Percentiles rank a stretch among this genome's conserved stretches.
phyloP scores from a whole-genome alignment of 2,888 invertebrate genomes.

The Spisula subtruncata region DNA sequence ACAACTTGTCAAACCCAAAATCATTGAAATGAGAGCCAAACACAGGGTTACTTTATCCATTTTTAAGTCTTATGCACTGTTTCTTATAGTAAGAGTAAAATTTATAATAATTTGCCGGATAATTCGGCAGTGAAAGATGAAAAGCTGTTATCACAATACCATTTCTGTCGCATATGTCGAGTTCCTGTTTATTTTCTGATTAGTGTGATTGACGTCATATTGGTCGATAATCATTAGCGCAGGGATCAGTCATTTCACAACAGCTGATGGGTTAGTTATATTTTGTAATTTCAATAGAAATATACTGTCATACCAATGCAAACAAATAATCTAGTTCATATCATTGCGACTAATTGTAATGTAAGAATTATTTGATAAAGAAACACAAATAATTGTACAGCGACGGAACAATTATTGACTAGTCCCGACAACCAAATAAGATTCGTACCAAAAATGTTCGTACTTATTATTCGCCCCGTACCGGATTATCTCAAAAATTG shows the following conservation, averaged over 20 bases:
- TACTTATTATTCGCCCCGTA: background rate
- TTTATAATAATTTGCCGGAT: background rate
- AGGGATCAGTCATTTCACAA: conserved; percentile 9
- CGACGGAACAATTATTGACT: background rate
- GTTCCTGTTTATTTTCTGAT: background rate
- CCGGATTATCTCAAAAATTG: too few species aligned
- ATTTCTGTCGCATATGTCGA: conserved; percentile 19
- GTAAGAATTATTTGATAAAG: too few species aligned
- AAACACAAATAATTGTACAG: background rate
- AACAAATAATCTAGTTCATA: too few species aligned
- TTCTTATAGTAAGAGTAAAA: background rate
- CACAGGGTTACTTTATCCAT: background rate
- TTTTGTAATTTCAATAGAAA: background rate
- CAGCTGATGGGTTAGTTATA: background rate
- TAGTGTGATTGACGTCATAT: conserved; percentile 70
- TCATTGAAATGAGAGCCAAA: background rate
- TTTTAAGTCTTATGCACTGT: background rate
- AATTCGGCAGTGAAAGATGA: background rate
- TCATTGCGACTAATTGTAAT: too few species aligned
- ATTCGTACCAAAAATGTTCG: conserved; percentile 1
- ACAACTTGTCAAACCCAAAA: conserved; percentile 20
- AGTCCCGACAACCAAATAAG: background rate
- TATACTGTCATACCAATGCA: too few species aligned
- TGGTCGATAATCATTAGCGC: conserved; percentile 13
- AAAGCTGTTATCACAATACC: background rate